These are phyloP conservation scores for Turdus rufiventris DNA, from an alignment of 2,113 vertebrate species.

Conservation along the genomic window DNA sequence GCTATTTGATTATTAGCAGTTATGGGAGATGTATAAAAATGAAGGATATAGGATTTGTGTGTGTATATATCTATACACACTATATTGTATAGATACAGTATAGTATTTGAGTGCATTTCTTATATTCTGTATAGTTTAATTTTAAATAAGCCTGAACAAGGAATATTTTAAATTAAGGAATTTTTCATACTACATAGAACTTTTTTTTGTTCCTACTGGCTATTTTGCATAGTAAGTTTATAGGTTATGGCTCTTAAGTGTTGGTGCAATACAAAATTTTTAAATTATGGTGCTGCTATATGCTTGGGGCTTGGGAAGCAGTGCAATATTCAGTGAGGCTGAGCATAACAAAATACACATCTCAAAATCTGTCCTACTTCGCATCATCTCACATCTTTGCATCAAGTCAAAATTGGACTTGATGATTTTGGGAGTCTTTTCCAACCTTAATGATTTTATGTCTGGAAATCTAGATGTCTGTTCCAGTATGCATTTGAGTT, in stretches of 20 bases:
- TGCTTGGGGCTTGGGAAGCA: neutral
- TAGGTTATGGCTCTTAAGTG: neutral
- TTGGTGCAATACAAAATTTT: neutral
- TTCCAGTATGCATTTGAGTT: neutral
- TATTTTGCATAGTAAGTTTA: neutral
- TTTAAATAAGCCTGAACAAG: neutral
- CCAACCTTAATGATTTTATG: neutral
- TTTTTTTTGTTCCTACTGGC: neutral
- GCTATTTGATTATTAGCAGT: neutral
- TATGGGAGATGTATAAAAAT: neutral
- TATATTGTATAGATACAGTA: neutral
- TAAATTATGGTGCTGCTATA: neutral
- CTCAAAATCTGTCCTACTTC: neutral
- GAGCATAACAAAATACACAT: neutral
- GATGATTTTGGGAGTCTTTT: neutral
- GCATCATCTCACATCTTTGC: neutral
- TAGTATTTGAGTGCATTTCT: neutral
- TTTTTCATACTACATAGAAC: neutral
- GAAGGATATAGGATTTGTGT: neutral
- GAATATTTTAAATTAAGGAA: neutral
- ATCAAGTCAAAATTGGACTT: neutral
- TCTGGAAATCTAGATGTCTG: neutral
- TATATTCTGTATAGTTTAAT: neutral
- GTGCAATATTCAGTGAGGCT: neutral
- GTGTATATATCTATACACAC: fast-evolving